Percentiles rank a stretch among this genome's conserved stretches.
phyloP scores from a whole-genome alignment of 2,888 invertebrate species.

The Sturmia bella region DNA sequence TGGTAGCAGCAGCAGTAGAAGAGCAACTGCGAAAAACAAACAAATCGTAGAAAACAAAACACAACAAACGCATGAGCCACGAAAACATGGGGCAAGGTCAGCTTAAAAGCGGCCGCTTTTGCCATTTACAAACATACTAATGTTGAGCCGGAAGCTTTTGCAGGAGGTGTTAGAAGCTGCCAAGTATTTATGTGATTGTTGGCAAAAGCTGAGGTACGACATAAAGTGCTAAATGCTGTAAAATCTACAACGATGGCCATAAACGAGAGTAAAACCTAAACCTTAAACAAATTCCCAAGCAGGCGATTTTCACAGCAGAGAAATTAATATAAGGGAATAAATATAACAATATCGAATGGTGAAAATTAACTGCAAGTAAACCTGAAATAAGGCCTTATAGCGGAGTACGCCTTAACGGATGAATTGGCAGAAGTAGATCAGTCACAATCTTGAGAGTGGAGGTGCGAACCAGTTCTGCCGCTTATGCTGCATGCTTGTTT shows the following conservation, averaged over 20 bases:
- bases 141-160: background rate
- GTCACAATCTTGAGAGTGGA: no score
- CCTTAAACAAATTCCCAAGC: background rate
- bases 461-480: no score
- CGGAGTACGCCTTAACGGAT: no score
- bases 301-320: no score
- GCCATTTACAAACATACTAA: background rate
- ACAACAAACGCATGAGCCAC: conserved; percentile 24
- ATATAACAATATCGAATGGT: no score
- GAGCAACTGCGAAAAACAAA: conserved; percentile 20
- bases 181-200: conserved; percentile 39
- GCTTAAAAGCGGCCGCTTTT: conserved; percentile 24
- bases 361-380: no score
- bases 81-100: conserved; percentile 26
- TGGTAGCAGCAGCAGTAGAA: conserved; percentile 12
- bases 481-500: no score
- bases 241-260: conserved; percentile 28
- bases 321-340: no score
- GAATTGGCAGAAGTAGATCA: no score
- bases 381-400: no score
- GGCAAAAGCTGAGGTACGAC: conserved; percentile 11
- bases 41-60: background rate
- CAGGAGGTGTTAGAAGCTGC: conserved; percentile 24
- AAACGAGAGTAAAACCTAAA: conserved; percentile 15
- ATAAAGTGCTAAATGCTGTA: conserved; percentile 65